These are phyloP conservation scores for Imbricaverruca yamaguchii DNA, from an alignment of 2,888 invertebrate genomes.

Conservation along the genomic window DNA sequence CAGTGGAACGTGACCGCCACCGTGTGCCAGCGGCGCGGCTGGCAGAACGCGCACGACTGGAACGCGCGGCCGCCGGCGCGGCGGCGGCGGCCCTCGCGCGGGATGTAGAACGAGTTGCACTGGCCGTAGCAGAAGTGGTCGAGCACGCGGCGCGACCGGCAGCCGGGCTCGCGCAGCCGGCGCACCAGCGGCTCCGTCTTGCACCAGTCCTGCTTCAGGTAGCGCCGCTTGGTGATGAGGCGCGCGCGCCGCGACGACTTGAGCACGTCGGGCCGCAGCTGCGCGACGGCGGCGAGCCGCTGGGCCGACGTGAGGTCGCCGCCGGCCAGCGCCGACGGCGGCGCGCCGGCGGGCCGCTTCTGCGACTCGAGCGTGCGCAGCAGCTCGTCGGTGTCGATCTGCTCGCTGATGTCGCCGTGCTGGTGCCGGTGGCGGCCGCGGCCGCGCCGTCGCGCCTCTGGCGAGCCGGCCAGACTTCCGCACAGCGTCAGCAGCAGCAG, in stretches of 20 bases:
- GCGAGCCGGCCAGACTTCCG: neutral
- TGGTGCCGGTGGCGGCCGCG: neutral
- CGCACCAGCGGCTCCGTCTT: slow-evolving; percentile 63
- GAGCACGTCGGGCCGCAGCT: slow-evolving; percentile 40
- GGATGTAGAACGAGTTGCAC: slow-evolving; percentile 71
- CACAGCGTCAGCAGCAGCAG: neutral
- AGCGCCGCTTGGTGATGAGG: slow-evolving; percentile 57
- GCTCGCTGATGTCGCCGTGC: neutral
- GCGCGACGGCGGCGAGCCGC: neutral
- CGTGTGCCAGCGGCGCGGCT: slow-evolving; percentile 58
- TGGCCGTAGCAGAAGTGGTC: slow-evolving; percentile 70
- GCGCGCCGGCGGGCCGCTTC: no score
- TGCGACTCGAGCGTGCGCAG: no score
- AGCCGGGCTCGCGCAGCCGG: slow-evolving; percentile 61
- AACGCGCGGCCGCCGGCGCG: slow-evolving; percentile 50
- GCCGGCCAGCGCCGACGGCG: no score
- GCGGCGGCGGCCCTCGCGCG: slow-evolving; percentile 42
- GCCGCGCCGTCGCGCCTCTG: neutral
- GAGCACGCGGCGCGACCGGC: slow-evolving; percentile 55
- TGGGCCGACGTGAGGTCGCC: no score
- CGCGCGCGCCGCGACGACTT: slow-evolving; percentile 58
- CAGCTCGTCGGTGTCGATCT: no score
- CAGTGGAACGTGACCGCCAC: slow-evolving; percentile 58
- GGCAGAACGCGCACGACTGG: slow-evolving; percentile 62
- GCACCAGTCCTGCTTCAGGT: slow-evolving; percentile 63